Conservation (phyloP, 30 jellyfish, hydroid and myxozoan species). For the Aurelia aurita region DNA sequence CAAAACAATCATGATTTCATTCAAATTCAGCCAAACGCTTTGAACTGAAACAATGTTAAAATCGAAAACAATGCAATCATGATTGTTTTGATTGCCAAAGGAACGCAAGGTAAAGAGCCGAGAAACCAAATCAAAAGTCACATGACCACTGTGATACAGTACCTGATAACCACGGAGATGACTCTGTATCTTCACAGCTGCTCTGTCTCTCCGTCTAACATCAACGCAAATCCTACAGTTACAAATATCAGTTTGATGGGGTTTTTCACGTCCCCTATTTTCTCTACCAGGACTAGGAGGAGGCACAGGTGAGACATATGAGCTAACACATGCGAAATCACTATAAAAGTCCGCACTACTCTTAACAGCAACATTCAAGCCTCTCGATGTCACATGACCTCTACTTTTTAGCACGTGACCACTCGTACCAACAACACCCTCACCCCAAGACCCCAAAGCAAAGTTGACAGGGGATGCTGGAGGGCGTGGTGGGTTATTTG, state of each 20-base stretch:
- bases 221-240: conserved; percentile 8
- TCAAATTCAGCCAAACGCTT: too few relatives aligned
- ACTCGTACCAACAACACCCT: conserved; percentile 51
- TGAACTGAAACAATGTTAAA: too few relatives aligned
- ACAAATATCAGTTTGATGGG: conserved; percentile 6
- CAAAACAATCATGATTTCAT: too few relatives aligned
- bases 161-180: conserved; percentile 79
- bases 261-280: not conserved
- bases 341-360: conserved; percentile 43
- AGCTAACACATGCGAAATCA: conserved; percentile 33
- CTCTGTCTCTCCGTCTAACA: conserved; percentile 29
- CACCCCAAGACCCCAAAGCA: conserved; percentile 57
- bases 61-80: too few relatives aligned
- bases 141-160: not conserved
- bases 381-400: conserved; percentile 66
- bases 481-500: not conserved
- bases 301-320: conserved; percentile 2
- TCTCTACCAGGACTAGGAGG: not conserved
- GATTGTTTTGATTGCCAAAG: too few relatives aligned
- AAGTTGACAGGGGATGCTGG: conserved; percentile 22
- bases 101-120: too few relatives aligned
- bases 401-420: not conserved
- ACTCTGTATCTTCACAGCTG: conserved; percentile 68
- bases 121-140: too few relatives aligned
- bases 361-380: conserved; percentile 33